Percentiles rank a stretch among this genome's conserved stretches.
phyloP scores from a whole-genome alignment of 2,888 invertebrate genomes.

The Clitarchus hookeri region DNA sequence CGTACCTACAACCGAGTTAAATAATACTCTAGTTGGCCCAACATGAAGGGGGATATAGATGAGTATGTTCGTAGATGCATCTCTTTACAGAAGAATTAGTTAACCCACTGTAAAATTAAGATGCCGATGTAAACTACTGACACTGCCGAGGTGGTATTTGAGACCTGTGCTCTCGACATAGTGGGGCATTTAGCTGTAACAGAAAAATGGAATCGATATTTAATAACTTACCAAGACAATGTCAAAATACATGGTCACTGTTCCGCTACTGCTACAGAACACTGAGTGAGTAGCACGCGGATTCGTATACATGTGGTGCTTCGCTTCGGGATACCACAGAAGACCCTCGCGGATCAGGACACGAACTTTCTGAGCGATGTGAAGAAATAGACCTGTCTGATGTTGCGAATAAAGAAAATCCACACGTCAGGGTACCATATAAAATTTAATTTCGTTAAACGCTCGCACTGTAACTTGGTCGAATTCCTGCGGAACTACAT shows the following conservation, averaged over 20 bases:
- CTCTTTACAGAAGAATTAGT: background rate
- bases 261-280: constrained; percentile 43
- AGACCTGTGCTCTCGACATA: constrained; percentile 34
- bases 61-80: constrained; percentile 16
- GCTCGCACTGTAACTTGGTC: background rate
- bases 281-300: constrained; percentile 41
- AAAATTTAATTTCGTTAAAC: constrained; percentile 27
- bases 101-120: too few species aligned
- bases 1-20: background rate
- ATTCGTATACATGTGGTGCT: constrained; percentile 40
- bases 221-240: constrained; percentile 43
- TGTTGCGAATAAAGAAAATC: constrained; percentile 29
- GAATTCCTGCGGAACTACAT: constrained; percentile 3
- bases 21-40: constrained; percentile 3
- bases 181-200: constrained; percentile 42
- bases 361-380: constrained; percentile 42
- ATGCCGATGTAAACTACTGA: background rate
- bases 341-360: constrained; percentile 44
- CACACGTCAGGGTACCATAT: constrained; percentile 28
- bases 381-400: constrained; percentile 31
- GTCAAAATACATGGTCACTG: too few species aligned
- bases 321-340: constrained; percentile 40
- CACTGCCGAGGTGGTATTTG: background rate
- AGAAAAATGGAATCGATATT: constrained; percentile 40
- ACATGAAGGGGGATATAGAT: background rate